A percentile compares a stretch with the other conserved stretches of the same genome.
Conservation (phyloP, 2,797 vertebrate species). For the Phoxinus dragarum region DNA sequence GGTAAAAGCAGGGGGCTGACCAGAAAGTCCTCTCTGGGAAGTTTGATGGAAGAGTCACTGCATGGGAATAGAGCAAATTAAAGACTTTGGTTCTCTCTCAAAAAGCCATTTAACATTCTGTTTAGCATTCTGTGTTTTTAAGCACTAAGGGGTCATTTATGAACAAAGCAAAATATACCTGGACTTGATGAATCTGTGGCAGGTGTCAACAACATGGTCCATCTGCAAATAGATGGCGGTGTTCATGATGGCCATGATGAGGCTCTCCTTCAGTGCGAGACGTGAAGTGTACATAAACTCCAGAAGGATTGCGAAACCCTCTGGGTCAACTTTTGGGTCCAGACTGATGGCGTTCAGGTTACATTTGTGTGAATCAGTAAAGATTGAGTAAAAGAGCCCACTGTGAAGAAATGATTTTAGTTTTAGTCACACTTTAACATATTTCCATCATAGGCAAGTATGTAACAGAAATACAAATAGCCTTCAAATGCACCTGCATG, state of each 20-base stretch:
- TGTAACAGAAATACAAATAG: background rate
- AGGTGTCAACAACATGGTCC: slow-evolving; percentile 98
- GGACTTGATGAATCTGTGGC: slow-evolving; percentile 95
- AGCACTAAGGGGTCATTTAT: background rate
- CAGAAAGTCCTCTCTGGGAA: slow-evolving; percentile 90
- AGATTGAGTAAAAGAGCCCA: slow-evolving; percentile 98
- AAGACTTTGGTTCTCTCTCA: background rate
- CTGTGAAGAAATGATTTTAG: slow-evolving; percentile 69
- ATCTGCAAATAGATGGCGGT: slow-evolving; percentile 98
- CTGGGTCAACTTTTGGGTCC: slow-evolving; percentile 95
- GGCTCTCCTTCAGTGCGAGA: slow-evolving; percentile 91
- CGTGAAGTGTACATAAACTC: slow-evolving; percentile 99
- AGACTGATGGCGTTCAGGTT: slow-evolving; percentile 94
- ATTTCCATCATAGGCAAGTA: background rate
- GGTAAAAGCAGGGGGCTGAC: slow-evolving; percentile 88
- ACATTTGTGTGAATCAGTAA: slow-evolving; percentile 97
- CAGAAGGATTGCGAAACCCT: slow-evolving; percentile 95
- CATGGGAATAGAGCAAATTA: slow-evolving; percentile 13
- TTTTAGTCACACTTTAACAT: background rate
- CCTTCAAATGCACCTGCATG: slow-evolving; percentile 88
- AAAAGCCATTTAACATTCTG: background rate
- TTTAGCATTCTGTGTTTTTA: background rate
- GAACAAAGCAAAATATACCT: slow-evolving; percentile 78
- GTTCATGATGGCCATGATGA: slow-evolving; percentile 96
- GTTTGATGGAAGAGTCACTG: slow-evolving; percentile 90